Evolutionary conservation across 2,113 vertebrate genomes (phyloP).

Genomic region (Brevimyrus niger): DNA sequence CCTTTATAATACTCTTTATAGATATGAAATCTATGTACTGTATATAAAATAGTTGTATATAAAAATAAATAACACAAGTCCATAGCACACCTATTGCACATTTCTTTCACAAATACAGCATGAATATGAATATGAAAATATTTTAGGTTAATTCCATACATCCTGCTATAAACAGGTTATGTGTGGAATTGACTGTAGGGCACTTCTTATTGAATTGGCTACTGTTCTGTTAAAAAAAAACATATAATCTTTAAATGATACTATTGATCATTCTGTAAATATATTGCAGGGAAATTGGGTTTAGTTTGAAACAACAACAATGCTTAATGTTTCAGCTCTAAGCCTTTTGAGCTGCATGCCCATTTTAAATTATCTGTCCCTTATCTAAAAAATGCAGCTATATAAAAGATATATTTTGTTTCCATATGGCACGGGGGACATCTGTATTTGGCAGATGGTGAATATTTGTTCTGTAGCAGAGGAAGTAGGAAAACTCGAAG

Average conservation of each 20-base stretch:
- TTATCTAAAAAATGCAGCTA: not conserved
- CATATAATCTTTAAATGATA: slow-evolving; percentile 3
- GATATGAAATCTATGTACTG: slow-evolving; percentile 28
- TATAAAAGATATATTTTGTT: slow-evolving; percentile 27
- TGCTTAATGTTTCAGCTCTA: not conserved
- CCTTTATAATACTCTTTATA: slow-evolving; percentile 23
- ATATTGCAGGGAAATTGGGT: not conserved
- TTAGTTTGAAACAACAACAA: not conserved
- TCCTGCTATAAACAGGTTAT: not conserved
- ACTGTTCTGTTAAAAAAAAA: slow-evolving; percentile 18
- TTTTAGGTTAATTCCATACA: not conserved
- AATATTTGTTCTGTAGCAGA: not conserved
- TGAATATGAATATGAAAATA: slow-evolving; percentile 14
- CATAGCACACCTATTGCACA: slow-evolving; percentile 8
- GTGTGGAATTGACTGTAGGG: not conserved
- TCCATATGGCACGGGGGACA: slow-evolving; percentile 39
- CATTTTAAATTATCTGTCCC: not conserved
- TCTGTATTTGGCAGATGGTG: slow-evolving; percentile 35
- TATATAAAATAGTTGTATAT: slow-evolving; percentile 31
- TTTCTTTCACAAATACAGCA: slow-evolving; percentile 7
- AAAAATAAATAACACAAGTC: slow-evolving; percentile 34
- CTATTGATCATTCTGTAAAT: not conserved
- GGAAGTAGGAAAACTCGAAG: not conserved
- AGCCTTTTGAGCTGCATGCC: not conserved
- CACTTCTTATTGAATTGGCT: not conserved